These are phyloP conservation scores for Adelges cooleyi DNA, from an alignment of 1,140 invertebrate species.

Conservation along the genomic window DNA sequence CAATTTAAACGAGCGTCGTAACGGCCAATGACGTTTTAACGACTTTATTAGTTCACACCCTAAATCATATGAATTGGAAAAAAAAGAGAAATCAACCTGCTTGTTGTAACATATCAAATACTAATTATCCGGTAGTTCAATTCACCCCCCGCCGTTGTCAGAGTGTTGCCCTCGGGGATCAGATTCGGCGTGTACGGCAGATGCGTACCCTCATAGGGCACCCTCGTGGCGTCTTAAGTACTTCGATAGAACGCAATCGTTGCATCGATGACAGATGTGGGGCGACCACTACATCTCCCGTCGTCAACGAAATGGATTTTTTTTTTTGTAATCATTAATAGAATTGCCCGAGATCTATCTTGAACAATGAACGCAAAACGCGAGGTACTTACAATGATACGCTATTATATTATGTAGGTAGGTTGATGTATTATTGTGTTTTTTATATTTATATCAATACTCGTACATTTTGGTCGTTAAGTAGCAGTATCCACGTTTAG, in stretches of 20 bases:
- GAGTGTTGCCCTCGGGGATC: not conserved
- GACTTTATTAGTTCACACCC: not conserved
- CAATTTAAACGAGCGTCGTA: no score
- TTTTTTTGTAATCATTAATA: not conserved
- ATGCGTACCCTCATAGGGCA: constrained; percentile 8
- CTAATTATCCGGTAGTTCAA: not conserved
- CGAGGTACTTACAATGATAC: no score
- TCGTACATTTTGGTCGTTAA: no score
- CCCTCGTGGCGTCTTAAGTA: constrained; percentile 1
- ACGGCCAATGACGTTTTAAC: not conserved
- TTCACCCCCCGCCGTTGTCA: not conserved
- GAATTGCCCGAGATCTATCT: no score
- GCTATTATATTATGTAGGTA: no score
- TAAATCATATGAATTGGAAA: not conserved
- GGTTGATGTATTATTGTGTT: no score
- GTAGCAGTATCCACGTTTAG: no score
- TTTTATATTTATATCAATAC: no score
- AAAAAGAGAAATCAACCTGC: not conserved
- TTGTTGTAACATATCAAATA: not conserved
- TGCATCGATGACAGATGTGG: constrained; percentile 17
- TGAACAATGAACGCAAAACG: no score
- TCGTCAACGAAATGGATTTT: no score
- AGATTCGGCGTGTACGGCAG: constrained; percentile 4
- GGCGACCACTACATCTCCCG: not conserved
- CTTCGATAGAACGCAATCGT: not conserved